These are phyloP conservation scores for Teleogryllus occipitalis DNA, from an alignment of 1,140 invertebrate genomes.

Conservation along the genomic window DNA sequence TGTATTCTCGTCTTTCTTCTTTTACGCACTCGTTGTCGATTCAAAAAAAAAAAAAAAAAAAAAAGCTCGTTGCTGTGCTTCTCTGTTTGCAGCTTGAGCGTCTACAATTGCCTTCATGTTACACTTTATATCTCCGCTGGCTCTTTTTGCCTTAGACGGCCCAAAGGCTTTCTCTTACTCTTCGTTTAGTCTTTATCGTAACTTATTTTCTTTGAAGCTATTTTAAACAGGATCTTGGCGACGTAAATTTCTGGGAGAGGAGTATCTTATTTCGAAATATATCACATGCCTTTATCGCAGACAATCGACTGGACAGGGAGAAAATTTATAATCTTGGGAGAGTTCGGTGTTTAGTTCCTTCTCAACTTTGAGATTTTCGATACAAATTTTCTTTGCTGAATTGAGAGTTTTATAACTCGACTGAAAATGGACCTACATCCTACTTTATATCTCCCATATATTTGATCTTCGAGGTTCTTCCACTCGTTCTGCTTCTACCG, in stretches of 20 bases:
- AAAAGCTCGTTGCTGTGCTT: background rate
- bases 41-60: background rate
- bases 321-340: conserved; percentile 3
- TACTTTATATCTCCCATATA: too few relatives aligned
- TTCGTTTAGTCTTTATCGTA: background rate
- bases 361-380: background rate
- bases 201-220: background rate
- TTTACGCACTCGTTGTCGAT: background rate
- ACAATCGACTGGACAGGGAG: background rate
- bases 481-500: too few relatives aligned
- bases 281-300: background rate
- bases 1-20: background rate
- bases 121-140: background rate
- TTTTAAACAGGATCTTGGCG: background rate
- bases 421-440: background rate
- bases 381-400: background rate
- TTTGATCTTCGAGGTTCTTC: too few relatives aligned
- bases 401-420: background rate
- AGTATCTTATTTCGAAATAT: background rate
- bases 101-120: background rate
- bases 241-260: background rate
- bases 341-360: background rate
- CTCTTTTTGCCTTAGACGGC: background rate
- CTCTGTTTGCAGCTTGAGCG: background rate
- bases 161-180: background rate